A percentile compares a stretch with the other conserved stretches of the same genome.
Evolutionary conservation across 2,113 vertebrate genomes (phyloP).

Genomic region (Rousettus leschenaultii): DNA sequence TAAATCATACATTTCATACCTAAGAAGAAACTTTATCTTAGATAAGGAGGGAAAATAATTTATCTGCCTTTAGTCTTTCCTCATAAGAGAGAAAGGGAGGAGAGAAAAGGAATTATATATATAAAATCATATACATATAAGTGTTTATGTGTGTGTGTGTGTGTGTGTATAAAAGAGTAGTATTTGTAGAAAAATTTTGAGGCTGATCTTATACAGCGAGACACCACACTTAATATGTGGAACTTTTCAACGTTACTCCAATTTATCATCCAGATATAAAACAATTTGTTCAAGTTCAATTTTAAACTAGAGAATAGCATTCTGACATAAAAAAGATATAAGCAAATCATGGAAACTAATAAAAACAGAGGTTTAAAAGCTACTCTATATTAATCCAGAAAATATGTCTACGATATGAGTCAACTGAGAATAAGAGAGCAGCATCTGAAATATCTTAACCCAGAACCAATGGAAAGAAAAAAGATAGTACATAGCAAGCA

Average conservation of each 20-base stretch:
- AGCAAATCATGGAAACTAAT: not conserved
- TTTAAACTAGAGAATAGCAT: not conserved
- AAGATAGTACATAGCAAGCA: slow-evolving; percentile 36
- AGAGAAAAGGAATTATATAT: not conserved
- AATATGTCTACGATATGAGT: slow-evolving; percentile 1
- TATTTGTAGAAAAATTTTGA: slow-evolving; percentile 1
- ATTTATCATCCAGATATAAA: slow-evolving; percentile 24
- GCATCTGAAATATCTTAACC: slow-evolving; percentile 1
- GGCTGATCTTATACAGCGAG: not conserved
- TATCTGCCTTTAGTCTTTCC: not conserved
- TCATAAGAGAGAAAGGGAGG: not conserved
- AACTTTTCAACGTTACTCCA: not conserved
- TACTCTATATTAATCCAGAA: not conserved
- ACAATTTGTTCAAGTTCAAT: not conserved
- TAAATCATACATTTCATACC: not conserved
- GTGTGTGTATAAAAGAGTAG: not conserved
- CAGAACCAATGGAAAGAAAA: slow-evolving; percentile 13
- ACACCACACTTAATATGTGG: not conserved
- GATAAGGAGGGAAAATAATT: not conserved
- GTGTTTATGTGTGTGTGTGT: too few species aligned
- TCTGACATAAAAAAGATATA: not conserved
- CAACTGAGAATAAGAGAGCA: not conserved
- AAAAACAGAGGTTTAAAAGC: slow-evolving; percentile 20
- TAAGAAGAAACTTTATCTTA: not conserved
- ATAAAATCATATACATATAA: not conserved